Conservation (phyloP, 1,140 invertebrate genomes). For the Pteromalus puparum region DNA sequence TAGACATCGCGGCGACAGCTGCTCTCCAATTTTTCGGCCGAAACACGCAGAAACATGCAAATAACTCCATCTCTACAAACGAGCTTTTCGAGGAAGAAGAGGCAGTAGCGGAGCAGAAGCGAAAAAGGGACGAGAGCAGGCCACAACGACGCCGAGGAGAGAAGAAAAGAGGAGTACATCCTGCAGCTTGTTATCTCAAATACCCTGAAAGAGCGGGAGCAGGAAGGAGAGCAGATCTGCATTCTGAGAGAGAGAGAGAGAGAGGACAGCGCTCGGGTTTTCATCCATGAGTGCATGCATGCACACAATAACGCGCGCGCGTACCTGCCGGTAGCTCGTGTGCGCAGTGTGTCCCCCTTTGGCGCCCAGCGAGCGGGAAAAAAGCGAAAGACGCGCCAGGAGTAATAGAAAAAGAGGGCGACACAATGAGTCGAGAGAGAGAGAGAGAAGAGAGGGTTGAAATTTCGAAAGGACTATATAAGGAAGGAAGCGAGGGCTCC, state of each 20-base stretch:
- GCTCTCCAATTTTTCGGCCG: slow-evolving; percentile 19
- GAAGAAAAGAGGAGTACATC: slow-evolving; percentile 37
- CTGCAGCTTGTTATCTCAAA: slow-evolving; percentile 53
- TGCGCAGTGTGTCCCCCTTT: no score
- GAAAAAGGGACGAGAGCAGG: not conserved
- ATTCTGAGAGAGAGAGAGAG: slow-evolving; percentile 5
- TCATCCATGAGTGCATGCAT: slow-evolving; percentile 42
- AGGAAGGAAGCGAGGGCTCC: not conserved
- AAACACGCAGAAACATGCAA: slow-evolving; percentile 38
- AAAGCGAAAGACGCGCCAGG: not conserved
- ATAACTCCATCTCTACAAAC: slow-evolving; percentile 19
- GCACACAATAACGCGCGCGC: not conserved
- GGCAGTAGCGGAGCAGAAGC: not conserved
- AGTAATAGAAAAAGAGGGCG: not conserved
- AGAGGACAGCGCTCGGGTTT: slow-evolving; percentile 36
- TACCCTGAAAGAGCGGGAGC: slow-evolving; percentile 12
- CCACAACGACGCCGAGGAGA: not conserved
- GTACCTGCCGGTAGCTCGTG: slow-evolving; percentile 10
- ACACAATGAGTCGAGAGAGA: slow-evolving; percentile 26
- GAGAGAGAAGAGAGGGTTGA: slow-evolving; percentile 49
- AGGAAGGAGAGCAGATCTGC: slow-evolving; percentile 35
- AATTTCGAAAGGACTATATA: slow-evolving; percentile 47
- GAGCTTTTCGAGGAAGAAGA: slow-evolving; percentile 14
- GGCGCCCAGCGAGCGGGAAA: slow-evolving; percentile 38
- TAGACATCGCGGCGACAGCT: not conserved